Conservation (phyloP, 2,113 vertebrate genomes). For the Hemicordylus capensis region DNA sequence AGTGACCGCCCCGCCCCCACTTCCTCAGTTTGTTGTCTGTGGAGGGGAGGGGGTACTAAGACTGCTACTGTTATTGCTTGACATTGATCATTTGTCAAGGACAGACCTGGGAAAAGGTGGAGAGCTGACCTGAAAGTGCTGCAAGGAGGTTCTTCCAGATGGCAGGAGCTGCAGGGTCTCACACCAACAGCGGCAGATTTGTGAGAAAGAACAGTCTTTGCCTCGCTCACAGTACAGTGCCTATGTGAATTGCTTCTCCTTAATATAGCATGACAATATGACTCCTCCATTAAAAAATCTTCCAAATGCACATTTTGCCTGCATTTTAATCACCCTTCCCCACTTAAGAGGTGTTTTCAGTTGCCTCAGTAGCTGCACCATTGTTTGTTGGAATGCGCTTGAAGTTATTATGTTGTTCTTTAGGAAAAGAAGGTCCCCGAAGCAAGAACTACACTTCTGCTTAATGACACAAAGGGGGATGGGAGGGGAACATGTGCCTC, state of each 20-base stretch:
- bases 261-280: constrained; percentile 22
- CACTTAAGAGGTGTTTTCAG: constrained; percentile 39
- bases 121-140: neutral
- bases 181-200: constrained; percentile 13
- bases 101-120: neutral
- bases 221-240: constrained; percentile 24
- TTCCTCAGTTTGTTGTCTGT: neutral
- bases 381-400: constrained; percentile 12
- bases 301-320: constrained; percentile 45
- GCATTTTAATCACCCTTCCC: constrained; percentile 45
- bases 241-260: constrained; percentile 31
- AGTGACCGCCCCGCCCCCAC: neutral
- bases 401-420: constrained; percentile 40
- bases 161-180: constrained; percentile 1
- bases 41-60: neutral
- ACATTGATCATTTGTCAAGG: constrained; percentile 13
- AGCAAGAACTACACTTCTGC: constrained; percentile 56
- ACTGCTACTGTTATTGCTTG: neutral
- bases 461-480: constrained; percentile 41
- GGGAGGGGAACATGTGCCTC: neutral
- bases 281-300: constrained; percentile 36
- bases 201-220: neutral
- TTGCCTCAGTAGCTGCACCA: constrained; percentile 42
- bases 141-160: constrained; percentile 8
- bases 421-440: constrained; percentile 49